Conservation (phyloP, 2,888 invertebrate species). For the Polyploca ridens region DNA sequence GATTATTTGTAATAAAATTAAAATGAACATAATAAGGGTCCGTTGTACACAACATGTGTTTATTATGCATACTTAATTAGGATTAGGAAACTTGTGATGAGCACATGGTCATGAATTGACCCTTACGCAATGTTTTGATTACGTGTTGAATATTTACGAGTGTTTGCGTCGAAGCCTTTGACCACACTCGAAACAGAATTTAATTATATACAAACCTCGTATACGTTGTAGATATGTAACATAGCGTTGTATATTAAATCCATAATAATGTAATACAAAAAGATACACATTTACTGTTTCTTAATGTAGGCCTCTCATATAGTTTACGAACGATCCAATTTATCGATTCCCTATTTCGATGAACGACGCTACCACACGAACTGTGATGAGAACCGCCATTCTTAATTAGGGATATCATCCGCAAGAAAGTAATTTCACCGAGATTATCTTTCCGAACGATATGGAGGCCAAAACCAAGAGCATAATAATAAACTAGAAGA, state of each 20-base stretch:
- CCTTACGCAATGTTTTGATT: conserved; percentile 12
- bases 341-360: conserved; percentile 69
- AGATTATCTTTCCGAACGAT: conserved; percentile 56
- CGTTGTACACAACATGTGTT: conserved; percentile 7
- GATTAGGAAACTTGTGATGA: conserved; percentile 7
- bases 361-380: conserved; percentile 51
- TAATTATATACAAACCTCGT: background rate
- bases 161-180: background rate
- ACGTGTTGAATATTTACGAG: conserved; percentile 13
- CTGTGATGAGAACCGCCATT: conserved; percentile 56
- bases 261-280: background rate
- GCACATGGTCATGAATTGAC: conserved; percentile 12
- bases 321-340: conserved; percentile 41
- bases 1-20: background rate
- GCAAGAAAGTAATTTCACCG: conserved; percentile 71
- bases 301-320: conserved; percentile 19
- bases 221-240: background rate
- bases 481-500: conserved; percentile 46
- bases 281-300: background rate
- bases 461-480: conserved; percentile 43
- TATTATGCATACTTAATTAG: conserved; percentile 12
- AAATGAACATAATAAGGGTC: conserved; percentile 3
- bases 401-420: conserved; percentile 76
- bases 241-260: background rate
- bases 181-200: conserved; percentile 7